Evolutionary conservation across 2,888 invertebrate species (phyloP), one percentile per base, ranked within the genome.

Genomic region (Tineola bisselliella): DNA sequence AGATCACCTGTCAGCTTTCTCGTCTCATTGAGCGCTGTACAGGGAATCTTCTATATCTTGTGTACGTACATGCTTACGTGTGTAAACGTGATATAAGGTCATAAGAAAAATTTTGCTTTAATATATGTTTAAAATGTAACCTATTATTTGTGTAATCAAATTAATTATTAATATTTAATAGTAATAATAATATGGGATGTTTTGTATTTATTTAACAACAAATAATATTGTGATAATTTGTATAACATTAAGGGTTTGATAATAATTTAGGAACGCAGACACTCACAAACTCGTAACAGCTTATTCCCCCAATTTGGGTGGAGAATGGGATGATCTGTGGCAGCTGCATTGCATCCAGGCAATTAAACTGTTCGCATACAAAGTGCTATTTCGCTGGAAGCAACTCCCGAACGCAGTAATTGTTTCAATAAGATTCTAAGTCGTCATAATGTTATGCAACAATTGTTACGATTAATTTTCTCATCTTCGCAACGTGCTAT

Each of bases 381-480:
- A 81, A 80, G 80, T 77, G 76, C 79, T 48, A 81, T 81, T 73
- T 72, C 72, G 74, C 74, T 75, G 79, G 44, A 17, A 48, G 31
- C 60, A 73, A 72, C 76, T 69, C 74, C 73, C 78, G 10, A 48
- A 80, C 75, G 79, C 77, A 4, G 72, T 74, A 77, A 77, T 79
- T 79, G 81, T 79, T 79, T 78, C 77, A 79, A 80, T 80, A 76
- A 78, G 77, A 78, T 78, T 77, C 77, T 70, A 65, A 72, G 66
- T 73, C 71, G 75, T 74, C 74, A 73, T 77, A 77, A 38, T 38
- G 10, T 38, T 38, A 38, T 38, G 38, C 38, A 38, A 38, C 38
- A 38, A 38, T 12, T 38, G 38, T 38, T 38, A 38, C 10, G 38
- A 38, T 38, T 38, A 38, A 38, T 38, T 38, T 38, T 38, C 38